Percentiles rank a stretch among this genome's conserved stretches.
These are phyloP conservation scores for Galeruca laticollis DNA, from an alignment of 2,888 invertebrate genomes.

Conservation along the genomic window DNA sequence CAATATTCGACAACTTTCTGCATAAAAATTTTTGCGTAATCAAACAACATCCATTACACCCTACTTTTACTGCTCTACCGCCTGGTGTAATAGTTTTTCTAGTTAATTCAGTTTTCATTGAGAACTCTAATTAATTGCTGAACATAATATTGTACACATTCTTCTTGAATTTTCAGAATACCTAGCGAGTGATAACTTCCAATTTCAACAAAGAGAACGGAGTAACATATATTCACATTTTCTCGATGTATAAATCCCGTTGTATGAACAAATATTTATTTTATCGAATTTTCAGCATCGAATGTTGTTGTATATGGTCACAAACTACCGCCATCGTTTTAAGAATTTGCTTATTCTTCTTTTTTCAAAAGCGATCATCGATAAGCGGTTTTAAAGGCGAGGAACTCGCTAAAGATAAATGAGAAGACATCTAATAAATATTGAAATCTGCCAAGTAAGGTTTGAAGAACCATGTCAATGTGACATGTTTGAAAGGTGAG, in stretches of 20 bases:
- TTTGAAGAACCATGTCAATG: constrained; percentile 64
- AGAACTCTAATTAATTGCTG: too few relatives aligned
- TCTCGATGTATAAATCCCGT: neutral
- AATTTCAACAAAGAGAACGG: too few relatives aligned
- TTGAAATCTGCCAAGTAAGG: constrained; percentile 61
- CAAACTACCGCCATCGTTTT: constrained; percentile 55
- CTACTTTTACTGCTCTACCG: too few relatives aligned
- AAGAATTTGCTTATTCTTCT: constrained; percentile 43
- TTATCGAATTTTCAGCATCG: constrained; percentile 55
- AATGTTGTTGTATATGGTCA: constrained; percentile 54
- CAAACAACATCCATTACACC: too few relatives aligned
- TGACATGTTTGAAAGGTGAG: constrained; percentile 57
- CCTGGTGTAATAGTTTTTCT: too few relatives aligned
- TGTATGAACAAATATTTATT: constrained; percentile 22
- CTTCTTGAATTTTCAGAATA: too few relatives aligned
- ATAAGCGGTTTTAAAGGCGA: constrained; percentile 43
- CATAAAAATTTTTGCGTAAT: too few relatives aligned
- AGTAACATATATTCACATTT: neutral
- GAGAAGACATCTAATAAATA: constrained; percentile 58
- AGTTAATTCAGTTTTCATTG: too few relatives aligned
- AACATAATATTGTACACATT: too few relatives aligned
- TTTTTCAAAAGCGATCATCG: constrained; percentile 46
- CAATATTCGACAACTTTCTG: too few relatives aligned
- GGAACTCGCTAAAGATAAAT: constrained; percentile 49
- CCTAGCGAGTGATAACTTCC: too few relatives aligned